Percentiles rank a stretch among this genome's conserved stretches.
These are phyloP conservation scores for Zele albiditarsus DNA, from an alignment of 2,888 invertebrate genomes.

Conservation along the genomic window DNA sequence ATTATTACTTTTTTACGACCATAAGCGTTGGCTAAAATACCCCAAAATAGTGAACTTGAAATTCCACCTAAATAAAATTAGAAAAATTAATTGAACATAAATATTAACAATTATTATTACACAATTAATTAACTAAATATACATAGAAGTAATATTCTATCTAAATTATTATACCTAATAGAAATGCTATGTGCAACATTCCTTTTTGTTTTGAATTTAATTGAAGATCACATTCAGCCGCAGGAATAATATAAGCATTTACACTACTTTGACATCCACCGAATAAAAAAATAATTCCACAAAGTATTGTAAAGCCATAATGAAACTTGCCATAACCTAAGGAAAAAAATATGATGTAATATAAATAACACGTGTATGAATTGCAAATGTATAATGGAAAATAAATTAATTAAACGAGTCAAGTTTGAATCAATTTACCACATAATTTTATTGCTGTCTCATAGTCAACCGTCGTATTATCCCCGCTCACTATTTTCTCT, in stretches of 20 bases:
- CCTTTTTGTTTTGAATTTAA: slow-evolving; percentile 81
- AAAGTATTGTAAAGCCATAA: slow-evolving; percentile 77
- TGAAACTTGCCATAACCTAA: slow-evolving; percentile 79
- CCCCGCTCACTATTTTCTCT: slow-evolving; percentile 55
- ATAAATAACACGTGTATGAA: neutral
- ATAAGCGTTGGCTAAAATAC: slow-evolving; percentile 83
- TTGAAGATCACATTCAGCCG: slow-evolving; percentile 81
- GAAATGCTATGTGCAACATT: slow-evolving; percentile 81
- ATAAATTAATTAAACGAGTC: slow-evolving; percentile 36
- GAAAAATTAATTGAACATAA: neutral
- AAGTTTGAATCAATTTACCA: slow-evolving; percentile 49
- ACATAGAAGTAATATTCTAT: neutral
- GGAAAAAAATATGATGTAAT: neutral
- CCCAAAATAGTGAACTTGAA: slow-evolving; percentile 86
- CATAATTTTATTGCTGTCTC: slow-evolving; percentile 64
- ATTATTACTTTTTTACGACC: slow-evolving; percentile 80
- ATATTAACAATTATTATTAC: neutral
- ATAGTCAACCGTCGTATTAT: slow-evolving; percentile 58
- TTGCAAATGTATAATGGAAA: neutral
- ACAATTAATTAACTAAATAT: slow-evolving; percentile 1
- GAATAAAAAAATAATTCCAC: slow-evolving; percentile 78
- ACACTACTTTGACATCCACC: slow-evolving; percentile 80
- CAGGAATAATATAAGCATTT: slow-evolving; percentile 83
- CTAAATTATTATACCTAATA: slow-evolving; percentile 75
- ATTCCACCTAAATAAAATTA: slow-evolving; percentile 76